Base-by-base conservation (phyloP, 1,140 invertebrate species). In the Tenebrio molitor region DNA sequence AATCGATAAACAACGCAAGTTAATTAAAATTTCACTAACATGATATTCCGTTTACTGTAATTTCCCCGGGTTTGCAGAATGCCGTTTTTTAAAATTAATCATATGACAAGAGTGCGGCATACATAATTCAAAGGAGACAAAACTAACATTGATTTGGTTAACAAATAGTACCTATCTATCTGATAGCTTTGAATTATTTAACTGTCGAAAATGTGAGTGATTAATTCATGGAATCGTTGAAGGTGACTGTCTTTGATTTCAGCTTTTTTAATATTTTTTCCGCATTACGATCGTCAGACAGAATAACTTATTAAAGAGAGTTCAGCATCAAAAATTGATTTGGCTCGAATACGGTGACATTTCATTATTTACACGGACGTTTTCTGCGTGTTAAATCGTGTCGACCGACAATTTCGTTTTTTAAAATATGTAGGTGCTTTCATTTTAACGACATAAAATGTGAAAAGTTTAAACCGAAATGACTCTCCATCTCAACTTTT, bases 401-500 rank as follows among this genome's bases (percentile, higher is more conserved):
- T 58, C n/a, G 3, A 8, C 8, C 10, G 17, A 10, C 19, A 8
- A 23, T 6, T 58, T 58, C 14, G 4, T 58, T 39, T 29, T 23
- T 58, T 4, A 58, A 58, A 58, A 29, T 58, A 29, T 10, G 50
- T 25, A 23, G 8, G 3, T 23, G 21, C 23, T 29, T 25, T 58
- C 10, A 29, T 58, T 29, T 25, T 10, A 58, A 16, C 50, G 23
- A n/a, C 50, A 58, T 25, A 58, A n/a, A 58, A 58, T 58, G 50
- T 29, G 50, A 29, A 58, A 58, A 58, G 50, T 58, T 58, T 58
- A 58, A 58, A 29, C 50, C 23, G 50, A 15, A 58, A 58, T 25
- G 50, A 58, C 50, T 29, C n/a, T 58, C 12, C 21, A 58, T 25
- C 44, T n/a, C 50, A 58, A 58, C 50, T 58, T 58, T 58, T 58